Conservation (phyloP, 2,113 vertebrate genomes). For the Cyprinus carpio region DNA sequence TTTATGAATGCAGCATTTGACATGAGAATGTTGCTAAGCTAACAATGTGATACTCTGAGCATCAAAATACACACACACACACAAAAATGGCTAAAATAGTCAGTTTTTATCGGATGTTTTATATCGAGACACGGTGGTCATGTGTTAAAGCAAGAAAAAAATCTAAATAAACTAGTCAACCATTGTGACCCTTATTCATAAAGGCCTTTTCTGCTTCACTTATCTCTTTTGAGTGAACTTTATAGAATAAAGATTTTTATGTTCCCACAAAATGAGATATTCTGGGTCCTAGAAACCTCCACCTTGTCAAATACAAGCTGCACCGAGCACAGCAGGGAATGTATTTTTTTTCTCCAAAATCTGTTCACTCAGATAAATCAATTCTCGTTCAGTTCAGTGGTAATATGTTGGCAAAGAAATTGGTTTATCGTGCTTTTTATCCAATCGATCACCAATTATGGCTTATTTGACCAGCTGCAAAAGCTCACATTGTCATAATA, state of each 20-base stretch:
- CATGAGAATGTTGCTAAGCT: background rate
- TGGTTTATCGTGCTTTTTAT: conserved; percentile 45
- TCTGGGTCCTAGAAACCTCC: background rate
- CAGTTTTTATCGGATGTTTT: background rate
- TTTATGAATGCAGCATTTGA: background rate
- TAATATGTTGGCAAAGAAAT: conserved; percentile 25
- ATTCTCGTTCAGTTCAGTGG: conserved; percentile 34
- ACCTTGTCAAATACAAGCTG: background rate
- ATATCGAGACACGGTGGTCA: background rate
- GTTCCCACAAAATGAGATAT: background rate
- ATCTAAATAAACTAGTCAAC: background rate
- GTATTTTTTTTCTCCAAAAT: conserved; percentile 8
- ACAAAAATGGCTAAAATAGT: background rate
- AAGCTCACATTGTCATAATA: conserved; percentile 20
- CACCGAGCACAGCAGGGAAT: conserved; percentile 8
- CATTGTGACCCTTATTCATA: background rate
- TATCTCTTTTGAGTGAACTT: background rate
- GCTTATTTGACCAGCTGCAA: conserved; percentile 43
- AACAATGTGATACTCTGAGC: background rate
- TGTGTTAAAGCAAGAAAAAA: background rate
- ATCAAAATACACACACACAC: background rate
- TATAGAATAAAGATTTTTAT: conserved; percentile 5
- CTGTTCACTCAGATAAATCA: conserved; percentile 36
- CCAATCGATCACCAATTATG: conserved; percentile 42
- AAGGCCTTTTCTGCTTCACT: background rate